phyloP scores from a whole-genome alignment of 2,113 vertebrate genomes.

The Tragelaphus strepsiceros region DNA sequence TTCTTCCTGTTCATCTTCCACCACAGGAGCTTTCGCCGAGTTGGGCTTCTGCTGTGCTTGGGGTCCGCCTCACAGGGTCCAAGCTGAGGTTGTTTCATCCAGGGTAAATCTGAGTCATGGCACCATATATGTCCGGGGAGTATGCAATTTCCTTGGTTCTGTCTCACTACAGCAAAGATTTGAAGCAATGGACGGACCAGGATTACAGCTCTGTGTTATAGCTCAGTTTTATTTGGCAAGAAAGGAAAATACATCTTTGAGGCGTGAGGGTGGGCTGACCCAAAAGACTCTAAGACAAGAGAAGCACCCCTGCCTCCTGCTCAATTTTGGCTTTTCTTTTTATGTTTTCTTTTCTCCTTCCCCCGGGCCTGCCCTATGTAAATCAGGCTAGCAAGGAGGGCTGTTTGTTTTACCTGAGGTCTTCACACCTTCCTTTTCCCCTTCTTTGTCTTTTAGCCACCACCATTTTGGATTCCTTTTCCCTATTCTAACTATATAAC shows the following conservation, averaged over 20 bases:
- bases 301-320: background rate
- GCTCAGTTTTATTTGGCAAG: background rate
- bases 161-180: background rate
- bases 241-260: background rate
- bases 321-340: background rate
- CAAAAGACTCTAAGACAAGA: background rate
- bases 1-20: background rate
- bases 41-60: background rate
- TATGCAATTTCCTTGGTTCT: background rate
- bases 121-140: background rate
- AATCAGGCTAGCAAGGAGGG: background rate
- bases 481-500: background rate
- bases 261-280: background rate
- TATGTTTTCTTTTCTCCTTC: background rate
- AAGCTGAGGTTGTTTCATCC: background rate
- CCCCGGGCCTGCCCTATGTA: background rate
- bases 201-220: background rate
- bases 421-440: background rate
- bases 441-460: background rate
- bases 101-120: background rate
- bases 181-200: accelerated
- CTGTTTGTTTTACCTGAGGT: background rate
- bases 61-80: background rate
- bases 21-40: accelerated
- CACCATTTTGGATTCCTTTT: background rate